These are phyloP conservation scores for Chrysolina americana DNA, from an alignment of 2,888 invertebrate genomes.

Conservation along the genomic window DNA sequence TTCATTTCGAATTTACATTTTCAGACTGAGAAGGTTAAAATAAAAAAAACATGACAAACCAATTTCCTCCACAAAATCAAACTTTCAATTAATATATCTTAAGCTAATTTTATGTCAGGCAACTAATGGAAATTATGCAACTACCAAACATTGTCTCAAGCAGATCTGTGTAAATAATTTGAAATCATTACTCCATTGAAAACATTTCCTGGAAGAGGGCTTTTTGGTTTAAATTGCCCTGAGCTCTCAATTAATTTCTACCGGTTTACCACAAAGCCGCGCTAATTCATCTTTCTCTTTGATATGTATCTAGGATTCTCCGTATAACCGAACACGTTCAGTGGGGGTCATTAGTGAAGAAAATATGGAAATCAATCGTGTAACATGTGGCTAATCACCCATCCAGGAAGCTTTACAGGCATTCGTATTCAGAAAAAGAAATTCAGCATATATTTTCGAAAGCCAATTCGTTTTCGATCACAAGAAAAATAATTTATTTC, in stretches of 20 bases:
- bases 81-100: too few species aligned
- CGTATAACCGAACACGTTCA: conserved; percentile 25
- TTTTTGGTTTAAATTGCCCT: neutral
- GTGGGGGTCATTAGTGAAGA: conserved; percentile 35
- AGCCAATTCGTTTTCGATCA: neutral
- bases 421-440: neutral
- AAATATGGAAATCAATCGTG: conserved; percentile 43
- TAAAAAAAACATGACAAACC: too few species aligned
- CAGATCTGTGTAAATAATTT: neutral
- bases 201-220: neutral
- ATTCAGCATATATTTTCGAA: too few species aligned
- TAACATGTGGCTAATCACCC: conserved; percentile 32
- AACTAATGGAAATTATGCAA: too few species aligned
- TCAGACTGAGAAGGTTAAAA: too few species aligned
- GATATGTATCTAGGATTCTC: conserved; percentile 50
- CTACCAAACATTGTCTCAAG: neutral
- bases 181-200: neutral
- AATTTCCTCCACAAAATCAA: too few species aligned
- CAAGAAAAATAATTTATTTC: neutral
- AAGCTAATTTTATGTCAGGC: too few species aligned
- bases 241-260: conserved; percentile 38
- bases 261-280: conserved; percentile 43
- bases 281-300: conserved; percentile 49
- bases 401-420: neutral
- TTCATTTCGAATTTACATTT: too few species aligned